phyloP scores from a whole-genome alignment of 2,797 vertebrate species.

The Chloroceryle amazona region DNA sequence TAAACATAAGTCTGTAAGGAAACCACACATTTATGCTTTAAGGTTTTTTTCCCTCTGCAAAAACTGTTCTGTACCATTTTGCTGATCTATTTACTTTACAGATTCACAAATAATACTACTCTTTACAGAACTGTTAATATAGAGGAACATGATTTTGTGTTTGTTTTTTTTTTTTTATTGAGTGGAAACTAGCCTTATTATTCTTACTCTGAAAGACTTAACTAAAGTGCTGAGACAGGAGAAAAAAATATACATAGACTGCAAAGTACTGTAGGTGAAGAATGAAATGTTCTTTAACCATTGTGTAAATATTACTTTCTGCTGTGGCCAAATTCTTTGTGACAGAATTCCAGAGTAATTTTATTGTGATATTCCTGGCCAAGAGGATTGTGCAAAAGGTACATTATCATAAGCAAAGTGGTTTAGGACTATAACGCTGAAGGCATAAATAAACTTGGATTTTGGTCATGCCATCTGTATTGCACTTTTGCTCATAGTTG shows the following conservation, averaged over 20 bases:
- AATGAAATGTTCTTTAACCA: not conserved
- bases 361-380: not conserved
- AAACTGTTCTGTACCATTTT: not conserved
- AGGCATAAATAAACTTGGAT: not conserved
- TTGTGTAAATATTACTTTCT: not conserved
- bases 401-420: not conserved
- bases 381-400: not conserved
- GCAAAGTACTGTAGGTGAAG: not conserved
- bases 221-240: not conserved
- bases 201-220: not conserved
- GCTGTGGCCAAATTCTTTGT: not conserved
- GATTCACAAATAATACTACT: not conserved
- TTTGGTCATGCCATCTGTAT: not conserved
- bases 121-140: not conserved
- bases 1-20: not conserved
- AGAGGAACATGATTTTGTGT: not conserved
- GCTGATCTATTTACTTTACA: not conserved
- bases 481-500: not conserved
- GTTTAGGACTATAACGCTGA: not conserved
- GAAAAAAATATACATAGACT: not conserved
- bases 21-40: not conserved
- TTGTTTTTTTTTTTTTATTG: not conserved
- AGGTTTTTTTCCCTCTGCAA: not conserved
- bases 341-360: not conserved
- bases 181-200: not conserved